Conservation (phyloP, 2,888 invertebrate species). For the Quadriops clusia region DNA sequence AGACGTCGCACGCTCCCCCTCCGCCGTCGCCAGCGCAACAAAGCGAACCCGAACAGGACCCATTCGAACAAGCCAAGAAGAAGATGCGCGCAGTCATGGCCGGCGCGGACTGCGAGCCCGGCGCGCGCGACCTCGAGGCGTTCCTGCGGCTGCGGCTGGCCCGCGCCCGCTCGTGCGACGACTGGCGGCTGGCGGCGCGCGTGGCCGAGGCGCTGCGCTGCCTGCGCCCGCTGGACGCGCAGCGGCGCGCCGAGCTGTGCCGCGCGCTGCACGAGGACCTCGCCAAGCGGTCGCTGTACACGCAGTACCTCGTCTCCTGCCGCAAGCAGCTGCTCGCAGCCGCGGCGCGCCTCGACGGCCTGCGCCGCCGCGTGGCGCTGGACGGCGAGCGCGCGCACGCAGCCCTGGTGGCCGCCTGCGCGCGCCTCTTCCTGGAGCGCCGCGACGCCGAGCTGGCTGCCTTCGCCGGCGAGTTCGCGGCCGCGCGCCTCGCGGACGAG, state of each 20-base stretch:
- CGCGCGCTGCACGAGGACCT: constrained; percentile 66
- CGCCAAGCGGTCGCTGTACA: constrained; percentile 62
- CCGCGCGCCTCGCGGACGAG: constrained; percentile 74
- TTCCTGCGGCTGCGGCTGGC: constrained; percentile 66
- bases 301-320: constrained; percentile 67
- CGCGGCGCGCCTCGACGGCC: constrained; percentile 70
- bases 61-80: constrained; percentile 63
- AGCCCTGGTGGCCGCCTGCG: constrained; percentile 63
- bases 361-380: constrained; percentile 60
- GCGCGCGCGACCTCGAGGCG: too few relatives aligned
- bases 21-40: too few relatives aligned
- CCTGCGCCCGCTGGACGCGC: constrained; percentile 56
- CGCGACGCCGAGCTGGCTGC: constrained; percentile 58
- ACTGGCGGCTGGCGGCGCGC: constrained; percentile 64
- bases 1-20: too few relatives aligned
- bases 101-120: too few relatives aligned
- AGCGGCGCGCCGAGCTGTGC: constrained; percentile 61
- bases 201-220: constrained; percentile 76
- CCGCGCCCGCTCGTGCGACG: constrained; percentile 69
- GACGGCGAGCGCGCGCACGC: constrained; percentile 69
- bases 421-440: constrained; percentile 68
- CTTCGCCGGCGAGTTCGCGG: constrained; percentile 71
- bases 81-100: constrained; percentile 85
- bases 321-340: constrained; percentile 63
- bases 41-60: constrained; percentile 40